Conservation (phyloP, 2,888 invertebrate species). For the Thera britannica region DNA sequence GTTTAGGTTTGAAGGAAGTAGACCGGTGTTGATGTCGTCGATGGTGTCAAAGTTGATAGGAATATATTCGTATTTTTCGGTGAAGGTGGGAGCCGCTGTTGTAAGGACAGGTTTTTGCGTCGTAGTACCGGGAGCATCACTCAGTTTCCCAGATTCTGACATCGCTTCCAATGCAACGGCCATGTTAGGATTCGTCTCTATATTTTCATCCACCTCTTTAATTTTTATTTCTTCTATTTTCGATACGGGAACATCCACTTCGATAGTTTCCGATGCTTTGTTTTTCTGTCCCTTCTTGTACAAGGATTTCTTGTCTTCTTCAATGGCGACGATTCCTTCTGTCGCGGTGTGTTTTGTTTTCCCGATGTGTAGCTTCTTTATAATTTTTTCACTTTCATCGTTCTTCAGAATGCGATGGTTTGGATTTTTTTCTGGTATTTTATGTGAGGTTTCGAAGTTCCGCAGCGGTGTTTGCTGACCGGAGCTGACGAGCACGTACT, state of each 20-base stretch:
- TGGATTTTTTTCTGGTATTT: conserved; percentile 85
- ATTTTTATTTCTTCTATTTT: conserved; percentile 80
- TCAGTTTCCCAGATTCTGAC: conserved; percentile 78
- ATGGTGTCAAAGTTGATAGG: conserved; percentile 81
- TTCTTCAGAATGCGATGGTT: conserved; percentile 61
- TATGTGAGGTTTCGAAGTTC: conserved; percentile 89
- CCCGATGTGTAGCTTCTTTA: conserved; percentile 67
- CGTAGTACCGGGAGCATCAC: conserved; percentile 71
- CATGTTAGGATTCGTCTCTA: conserved; percentile 75
- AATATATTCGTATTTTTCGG: conserved; percentile 71
- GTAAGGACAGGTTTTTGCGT: conserved; percentile 85
- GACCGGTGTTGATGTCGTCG: conserved; percentile 77
- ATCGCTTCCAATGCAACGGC: conserved; percentile 76
- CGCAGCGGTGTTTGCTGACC: conserved; percentile 77
- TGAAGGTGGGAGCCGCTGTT: conserved; percentile 71
- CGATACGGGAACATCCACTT: conserved; percentile 78
- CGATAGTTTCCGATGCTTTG: conserved; percentile 73
- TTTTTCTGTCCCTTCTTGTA: conserved; percentile 70
- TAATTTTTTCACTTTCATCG: conserved; percentile 76
- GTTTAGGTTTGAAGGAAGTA: conserved; percentile 80
- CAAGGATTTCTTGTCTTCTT: conserved; percentile 73
- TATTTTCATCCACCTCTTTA: conserved; percentile 78
- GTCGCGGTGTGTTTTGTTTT: conserved; percentile 68
- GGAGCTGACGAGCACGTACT: conserved; percentile 87
- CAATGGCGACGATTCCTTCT: conserved; percentile 78